Base-by-base conservation (phyloP, 2,113 vertebrate species). In the Myiopsitta monachus region DNA sequence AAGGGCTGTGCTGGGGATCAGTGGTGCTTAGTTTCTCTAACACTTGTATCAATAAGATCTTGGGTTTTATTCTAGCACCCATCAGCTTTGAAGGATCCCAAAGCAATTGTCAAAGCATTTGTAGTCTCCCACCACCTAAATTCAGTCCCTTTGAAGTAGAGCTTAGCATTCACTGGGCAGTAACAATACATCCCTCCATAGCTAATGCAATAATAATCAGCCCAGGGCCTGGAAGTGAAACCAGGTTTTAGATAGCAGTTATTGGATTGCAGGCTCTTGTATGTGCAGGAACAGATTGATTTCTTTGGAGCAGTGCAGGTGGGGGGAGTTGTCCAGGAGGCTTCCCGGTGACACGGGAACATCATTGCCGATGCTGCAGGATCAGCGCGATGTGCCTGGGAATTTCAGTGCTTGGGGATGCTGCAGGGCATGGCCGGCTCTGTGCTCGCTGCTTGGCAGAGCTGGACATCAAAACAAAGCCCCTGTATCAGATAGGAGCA, bases 181-280 rank as follows among this genome's bases (percentile, higher is more conserved):
- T 33, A 52, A 94, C 95, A 92, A 91, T 90, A 55, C 43, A 2
- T 43, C 68, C 68, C 63, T 86, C 67, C 46, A 2, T 57, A 79
- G 94, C 88, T 95, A 92, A 94, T 94, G 94, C 91, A 95, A 88
- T 86, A 97, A 95, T 96, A 83, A 97, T 96, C 92, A 93, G 36
- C 64, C 57, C 83, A 11, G 80, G 85, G 49, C 94, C 67, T 38
- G 92, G 41, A n/a, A 80, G 59, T 16, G 95, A 92, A 39, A 54
- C 67, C 72, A 18, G 94, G 82, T 33, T 77, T 85, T 30, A 82
- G 90, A 4, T 62, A n/a, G 94, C 96, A 46, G 54, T 61, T 97
- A 89, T 93, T 92, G 94, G 88, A 80, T 92, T 91, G 92, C 93
- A 92, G 24, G 64, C 83, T 91, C 91, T 80, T 64, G 83, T 90